Evolutionary conservation across 2,797 vertebrate species (phyloP).

Genomic region (Paramormyrops hopkinsi): DNA sequence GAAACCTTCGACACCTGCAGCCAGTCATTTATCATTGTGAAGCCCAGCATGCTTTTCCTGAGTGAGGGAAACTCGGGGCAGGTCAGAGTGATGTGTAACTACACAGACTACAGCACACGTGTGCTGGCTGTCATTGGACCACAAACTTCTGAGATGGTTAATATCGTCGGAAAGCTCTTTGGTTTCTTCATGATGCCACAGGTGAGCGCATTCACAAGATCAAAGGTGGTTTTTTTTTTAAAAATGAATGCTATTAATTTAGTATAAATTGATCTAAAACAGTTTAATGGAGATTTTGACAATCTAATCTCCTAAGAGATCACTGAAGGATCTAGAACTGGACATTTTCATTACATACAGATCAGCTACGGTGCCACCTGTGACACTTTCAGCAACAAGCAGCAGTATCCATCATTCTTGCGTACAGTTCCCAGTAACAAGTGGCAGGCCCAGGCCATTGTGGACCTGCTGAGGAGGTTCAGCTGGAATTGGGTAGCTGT

Average conservation of each 20-base stretch:
- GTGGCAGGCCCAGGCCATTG: constrained; percentile 59
- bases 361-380: constrained; percentile 77
- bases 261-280: neutral
- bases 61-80: constrained; percentile 35
- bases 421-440: constrained; percentile 75
- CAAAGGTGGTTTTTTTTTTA: neutral
- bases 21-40: constrained; percentile 53
- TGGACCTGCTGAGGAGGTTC: constrained; percentile 59
- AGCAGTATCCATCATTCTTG: constrained; percentile 76
- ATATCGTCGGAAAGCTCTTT: constrained; percentile 70
- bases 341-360: constrained; percentile 47
- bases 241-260: neutral
- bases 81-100: constrained; percentile 63
- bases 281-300: neutral
- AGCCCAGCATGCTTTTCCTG: constrained; percentile 57
- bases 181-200: constrained; percentile 82
- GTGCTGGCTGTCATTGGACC: constrained; percentile 77
- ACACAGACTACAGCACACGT: constrained; percentile 67
- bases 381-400: constrained; percentile 66
- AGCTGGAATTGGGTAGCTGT: constrained; percentile 83
- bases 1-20: constrained; percentile 59
- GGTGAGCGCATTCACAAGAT: constrained; percentile 50
- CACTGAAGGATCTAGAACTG: neutral
- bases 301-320: neutral
- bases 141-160: constrained; percentile 59